These are phyloP conservation scores for Eulithis prunata DNA, from an alignment of 2,888 invertebrate genomes.

Conservation along the genomic window DNA sequence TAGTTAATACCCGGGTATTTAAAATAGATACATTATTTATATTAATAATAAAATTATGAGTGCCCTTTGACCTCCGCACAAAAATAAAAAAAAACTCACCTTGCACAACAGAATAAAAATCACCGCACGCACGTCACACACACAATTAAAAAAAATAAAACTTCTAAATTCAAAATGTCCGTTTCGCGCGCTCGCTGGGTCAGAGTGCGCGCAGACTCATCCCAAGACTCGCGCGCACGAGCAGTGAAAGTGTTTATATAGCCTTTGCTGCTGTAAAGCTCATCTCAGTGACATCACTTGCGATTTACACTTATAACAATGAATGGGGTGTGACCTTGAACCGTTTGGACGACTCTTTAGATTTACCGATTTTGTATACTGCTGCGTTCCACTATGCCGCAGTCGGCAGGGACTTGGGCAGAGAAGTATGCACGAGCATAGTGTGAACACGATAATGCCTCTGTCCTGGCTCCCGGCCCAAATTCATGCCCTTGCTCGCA, in stretches of 20 bases:
- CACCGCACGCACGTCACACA: constrained; percentile 71
- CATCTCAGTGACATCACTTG: constrained; percentile 60
- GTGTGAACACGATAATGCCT: too few relatives aligned
- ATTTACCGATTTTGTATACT: neutral
- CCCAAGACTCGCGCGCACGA: constrained; percentile 73
- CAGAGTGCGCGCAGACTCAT: constrained; percentile 76
- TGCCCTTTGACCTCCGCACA: constrained; percentile 8
- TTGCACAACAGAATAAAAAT: constrained; percentile 61
- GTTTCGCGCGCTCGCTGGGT: constrained; percentile 63
- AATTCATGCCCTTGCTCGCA: too few relatives aligned
- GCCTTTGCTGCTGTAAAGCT: constrained; percentile 67
- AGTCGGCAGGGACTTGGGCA: too few relatives aligned
- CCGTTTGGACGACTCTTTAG: constrained; percentile 16
- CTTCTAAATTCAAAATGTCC: constrained; percentile 37
- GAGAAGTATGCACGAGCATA: too few relatives aligned
- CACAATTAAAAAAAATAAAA: constrained; percentile 52
- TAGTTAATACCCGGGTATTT: too few relatives aligned
- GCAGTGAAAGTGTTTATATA: constrained; percentile 81
- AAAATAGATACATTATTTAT: too few relatives aligned
- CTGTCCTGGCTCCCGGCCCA: too few relatives aligned
- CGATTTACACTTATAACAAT: constrained; percentile 51
- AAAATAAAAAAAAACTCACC: constrained; percentile 59
- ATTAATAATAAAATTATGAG: too few relatives aligned
- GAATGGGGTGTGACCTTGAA: constrained; percentile 42
- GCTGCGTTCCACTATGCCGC: too few relatives aligned